phyloP scores from a whole-genome alignment of 2,113 vertebrate species.

The Muntiacus muntjak region DNA sequence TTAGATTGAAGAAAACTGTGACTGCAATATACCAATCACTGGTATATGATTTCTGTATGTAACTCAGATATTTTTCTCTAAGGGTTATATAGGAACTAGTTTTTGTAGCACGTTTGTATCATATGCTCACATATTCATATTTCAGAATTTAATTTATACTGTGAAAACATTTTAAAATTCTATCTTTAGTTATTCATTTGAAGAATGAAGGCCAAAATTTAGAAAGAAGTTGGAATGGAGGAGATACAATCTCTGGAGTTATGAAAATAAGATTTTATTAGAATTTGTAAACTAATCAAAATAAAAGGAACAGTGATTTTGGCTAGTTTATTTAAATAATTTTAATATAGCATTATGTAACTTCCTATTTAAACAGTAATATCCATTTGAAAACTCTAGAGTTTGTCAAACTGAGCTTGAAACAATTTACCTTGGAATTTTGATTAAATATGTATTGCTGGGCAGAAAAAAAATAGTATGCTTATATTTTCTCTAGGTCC shows the following conservation, averaged over 20 bases:
- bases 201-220: neutral
- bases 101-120: neutral
- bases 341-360: neutral
- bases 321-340: neutral
- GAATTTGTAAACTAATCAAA: neutral
- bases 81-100: neutral
- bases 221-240: neutral
- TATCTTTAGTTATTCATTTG: neutral
- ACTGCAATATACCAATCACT: neutral
- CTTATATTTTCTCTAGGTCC: neutral
- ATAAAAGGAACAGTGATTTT: neutral
- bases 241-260: neutral
- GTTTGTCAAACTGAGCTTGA: neutral
- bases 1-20: neutral
- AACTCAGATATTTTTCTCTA: neutral
- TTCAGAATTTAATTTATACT: neutral
- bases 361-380: neutral
- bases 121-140: neutral
- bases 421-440: conserved; percentile 17
- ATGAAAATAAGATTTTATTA: conserved; percentile 29
- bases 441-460: neutral
- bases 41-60: neutral
- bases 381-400: neutral
- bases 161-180: neutral
- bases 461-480: neutral